Evolutionary conservation across 1,140 invertebrate genomes (phyloP).

Genomic region (Plutomurus gul): DNA sequence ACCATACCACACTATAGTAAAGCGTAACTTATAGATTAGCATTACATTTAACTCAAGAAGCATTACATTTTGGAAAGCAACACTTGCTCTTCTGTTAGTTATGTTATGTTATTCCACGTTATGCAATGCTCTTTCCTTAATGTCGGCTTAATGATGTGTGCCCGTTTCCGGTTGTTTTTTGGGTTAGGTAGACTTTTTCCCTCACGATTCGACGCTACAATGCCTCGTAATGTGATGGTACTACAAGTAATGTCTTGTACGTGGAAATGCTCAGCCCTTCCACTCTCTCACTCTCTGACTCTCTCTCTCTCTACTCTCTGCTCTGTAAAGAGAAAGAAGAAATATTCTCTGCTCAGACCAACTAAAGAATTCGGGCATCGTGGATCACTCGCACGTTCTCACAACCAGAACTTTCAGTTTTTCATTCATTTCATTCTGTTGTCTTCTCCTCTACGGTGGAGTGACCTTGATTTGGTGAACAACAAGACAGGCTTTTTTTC

Average conservation of each 20-base stretch:
- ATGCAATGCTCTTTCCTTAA: constrained; percentile 26
- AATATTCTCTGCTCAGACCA: not conserved
- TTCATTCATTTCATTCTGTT: constrained; percentile 28
- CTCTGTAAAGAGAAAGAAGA: not conserved
- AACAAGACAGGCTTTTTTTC: constrained; percentile 11
- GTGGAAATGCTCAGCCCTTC: not conserved
- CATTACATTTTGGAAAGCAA: not conserved
- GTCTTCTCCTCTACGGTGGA: constrained; percentile 24
- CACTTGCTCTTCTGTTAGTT: not conserved
- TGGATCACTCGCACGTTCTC: constrained; percentile 29
- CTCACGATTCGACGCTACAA: not conserved
- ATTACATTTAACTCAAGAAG: constrained; percentile 12
- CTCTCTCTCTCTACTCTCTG: too few relatives aligned
- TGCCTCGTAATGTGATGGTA: constrained; percentile 2
- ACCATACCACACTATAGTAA: constrained; percentile 6
- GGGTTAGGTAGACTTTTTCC: constrained; percentile 3
- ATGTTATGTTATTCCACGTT: not conserved
- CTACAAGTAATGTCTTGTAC: not conserved
- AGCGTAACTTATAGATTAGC: constrained; percentile 38
- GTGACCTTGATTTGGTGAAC: constrained; percentile 15
- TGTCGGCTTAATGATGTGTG: constrained; percentile 51
- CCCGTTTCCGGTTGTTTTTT: constrained; percentile 39
- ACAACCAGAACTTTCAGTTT: constrained; percentile 26
- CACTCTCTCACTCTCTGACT: too few relatives aligned
- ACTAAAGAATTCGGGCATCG: constrained; percentile 21